Conservation (phyloP, 2,888 invertebrate species). For the Hydriomena furcata region DNA sequence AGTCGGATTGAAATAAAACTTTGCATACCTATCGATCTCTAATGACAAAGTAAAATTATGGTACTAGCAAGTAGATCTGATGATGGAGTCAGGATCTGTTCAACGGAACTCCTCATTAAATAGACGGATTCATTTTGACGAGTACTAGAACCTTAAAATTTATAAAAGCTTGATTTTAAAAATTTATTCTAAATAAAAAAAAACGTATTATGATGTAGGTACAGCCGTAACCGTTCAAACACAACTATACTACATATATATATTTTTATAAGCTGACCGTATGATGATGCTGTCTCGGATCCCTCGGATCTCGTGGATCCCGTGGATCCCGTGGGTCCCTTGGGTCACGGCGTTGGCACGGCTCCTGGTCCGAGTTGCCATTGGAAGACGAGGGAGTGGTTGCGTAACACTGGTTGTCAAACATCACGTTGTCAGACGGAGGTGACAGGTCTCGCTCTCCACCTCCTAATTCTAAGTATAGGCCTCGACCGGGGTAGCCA, state of each 20-base stretch:
- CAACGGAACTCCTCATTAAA: too few species aligned
- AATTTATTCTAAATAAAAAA: too few species aligned
- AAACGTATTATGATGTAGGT: too few species aligned
- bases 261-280: slow-evolving; percentile 61
- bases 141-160: too few species aligned
- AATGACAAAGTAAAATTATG: too few species aligned
- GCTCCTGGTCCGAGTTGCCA: slow-evolving; percentile 95
- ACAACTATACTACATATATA: background rate
- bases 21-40: too few species aligned
- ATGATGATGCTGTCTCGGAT: slow-evolving; percentile 86
- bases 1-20: too few species aligned
- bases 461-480: slow-evolving; percentile 89
- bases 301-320: slow-evolving; percentile 65
- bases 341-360: slow-evolving; percentile 84
- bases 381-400: slow-evolving; percentile 97
- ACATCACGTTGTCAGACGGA: slow-evolving; percentile 96
- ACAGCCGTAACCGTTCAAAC: too few species aligned
- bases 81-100: too few species aligned
- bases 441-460: slow-evolving; percentile 90
- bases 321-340: slow-evolving; percentile 70
- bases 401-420: slow-evolving; percentile 97
- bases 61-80: too few species aligned
- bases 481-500: slow-evolving; percentile 87
- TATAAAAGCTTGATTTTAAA: too few species aligned
- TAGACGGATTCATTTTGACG: too few species aligned